Evolutionary conservation across 2,888 invertebrate species (phyloP).

Genomic region (Ichneumoninae sp.): DNA sequence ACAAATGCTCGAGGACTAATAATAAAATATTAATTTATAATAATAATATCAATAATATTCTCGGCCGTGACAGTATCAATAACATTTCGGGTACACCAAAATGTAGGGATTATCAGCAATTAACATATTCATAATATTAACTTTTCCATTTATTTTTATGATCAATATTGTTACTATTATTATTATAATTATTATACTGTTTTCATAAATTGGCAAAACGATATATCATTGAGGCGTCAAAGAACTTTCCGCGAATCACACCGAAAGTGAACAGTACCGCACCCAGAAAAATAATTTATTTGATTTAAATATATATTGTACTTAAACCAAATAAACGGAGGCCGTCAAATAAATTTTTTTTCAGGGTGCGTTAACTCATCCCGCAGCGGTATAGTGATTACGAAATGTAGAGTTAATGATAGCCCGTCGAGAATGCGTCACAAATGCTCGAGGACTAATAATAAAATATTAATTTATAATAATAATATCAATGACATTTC

Average conservation of each 20-base stretch:
- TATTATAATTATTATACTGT: neutral
- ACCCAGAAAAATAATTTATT: too few species aligned
- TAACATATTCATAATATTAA: neutral
- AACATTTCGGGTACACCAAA: neutral
- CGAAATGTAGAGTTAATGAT: conserved; percentile 1
- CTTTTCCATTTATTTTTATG: neutral
- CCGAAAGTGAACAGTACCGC: neutral
- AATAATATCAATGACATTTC: neutral
- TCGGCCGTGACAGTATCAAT: neutral
- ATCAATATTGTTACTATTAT: neutral
- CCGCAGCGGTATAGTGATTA: neutral
- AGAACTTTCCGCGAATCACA: neutral
- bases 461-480: neutral
- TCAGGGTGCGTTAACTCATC: neutral
- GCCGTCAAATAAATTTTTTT: too few species aligned
- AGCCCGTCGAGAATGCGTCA: conserved; percentile 12
- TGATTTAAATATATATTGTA: too few species aligned
- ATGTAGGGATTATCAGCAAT: too few species aligned
- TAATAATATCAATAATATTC: neutral
- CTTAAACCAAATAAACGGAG: too few species aligned
- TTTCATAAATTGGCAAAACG: neutral
- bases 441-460: conserved; percentile 6
- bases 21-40: too few species aligned
- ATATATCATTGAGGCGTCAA: neutral
- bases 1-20: conserved; percentile 8